Percentiles rank a stretch among this genome's conserved stretches.
Evolutionary conservation across 2,797 vertebrate genomes (phyloP).

Genomic region (Dermochelys coriacea): DNA sequence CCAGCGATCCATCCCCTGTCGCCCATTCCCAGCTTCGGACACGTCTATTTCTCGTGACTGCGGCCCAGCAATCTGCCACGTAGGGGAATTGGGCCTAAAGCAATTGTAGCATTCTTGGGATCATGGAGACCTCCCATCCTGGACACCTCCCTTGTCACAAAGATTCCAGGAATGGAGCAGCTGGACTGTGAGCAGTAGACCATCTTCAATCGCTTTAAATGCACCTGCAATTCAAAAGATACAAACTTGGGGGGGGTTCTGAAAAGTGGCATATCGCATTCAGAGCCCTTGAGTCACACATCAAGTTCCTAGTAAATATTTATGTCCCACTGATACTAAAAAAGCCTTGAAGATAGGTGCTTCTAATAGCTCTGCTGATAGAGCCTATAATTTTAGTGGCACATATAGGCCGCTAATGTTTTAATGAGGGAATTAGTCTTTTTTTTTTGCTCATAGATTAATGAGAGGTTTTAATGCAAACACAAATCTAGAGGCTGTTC

Average conservation of each 20-base stretch:
- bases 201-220: neutral
- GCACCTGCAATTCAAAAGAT: neutral
- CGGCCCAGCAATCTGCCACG: neutral
- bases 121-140: neutral
- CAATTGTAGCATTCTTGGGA: neutral
- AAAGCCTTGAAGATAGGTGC: neutral
- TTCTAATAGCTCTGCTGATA: neutral
- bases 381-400: neutral
- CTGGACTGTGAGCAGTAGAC: neutral
- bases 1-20: too few relatives aligned
- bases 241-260: neutral
- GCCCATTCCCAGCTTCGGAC: too few relatives aligned
- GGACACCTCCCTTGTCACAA: neutral
- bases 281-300: neutral
- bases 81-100: neutral
- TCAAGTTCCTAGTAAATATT: neutral
- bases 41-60: neutral
- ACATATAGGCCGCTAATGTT: neutral
- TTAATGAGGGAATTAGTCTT: neutral
- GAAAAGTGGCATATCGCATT: neutral
- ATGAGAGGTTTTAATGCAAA: neutral
- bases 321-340: neutral
- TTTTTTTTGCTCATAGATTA: neutral
- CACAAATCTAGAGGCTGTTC: neutral
- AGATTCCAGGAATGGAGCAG: neutral